Base-by-base conservation (phyloP, 2,888 invertebrate species). In the Phaonia tiefii region DNA sequence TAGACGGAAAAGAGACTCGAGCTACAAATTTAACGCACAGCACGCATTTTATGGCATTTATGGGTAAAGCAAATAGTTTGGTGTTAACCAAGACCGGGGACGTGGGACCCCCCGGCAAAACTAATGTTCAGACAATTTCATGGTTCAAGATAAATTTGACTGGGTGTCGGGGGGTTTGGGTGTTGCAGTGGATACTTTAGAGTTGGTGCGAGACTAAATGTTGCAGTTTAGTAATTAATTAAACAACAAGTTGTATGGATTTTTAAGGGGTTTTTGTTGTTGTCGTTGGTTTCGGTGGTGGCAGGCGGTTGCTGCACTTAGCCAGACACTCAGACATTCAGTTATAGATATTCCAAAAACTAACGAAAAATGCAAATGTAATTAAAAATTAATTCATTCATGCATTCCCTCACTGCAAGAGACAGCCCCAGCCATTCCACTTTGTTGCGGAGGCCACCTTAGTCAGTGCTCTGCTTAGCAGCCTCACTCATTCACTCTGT, bases 341-440 rank as follows among this genome's bases (percentile, higher is more conserved):
- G 39, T 22, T 44, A 51, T 51, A 54, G 44, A 54, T 73, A 70
- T 65, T 69, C 20, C 8, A 60, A 69, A 75, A 60, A 51, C 58
- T 58, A 39, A n/a, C 10, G 37, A 70, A 74, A 70, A 76, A 69
- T 78, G 71, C 75, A 72, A 81, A 78, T 81, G 71, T 75, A 78
- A 78, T 81, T 81, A 78, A 81, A 81, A 81, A 78, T 75, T 81
- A 75, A 78, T 81, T 78, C 75, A 75, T 72, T 78, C 49, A 44
- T 42, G 8, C 56, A 7, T 56, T 56, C 58, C 20, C 8, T 54
- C 22, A 42, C 7, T 51, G 15, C 31, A 42, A 26, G 31, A 15
- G 58, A 5, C 58, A 25, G 37, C 37, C 37, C 63, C 11, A 37
- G 42, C 42, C 42, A 63, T n/a, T n/a, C n/a, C n/a, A n/a, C n/a